Percentiles rank a stretch among this genome's conserved stretches.
phyloP scores from a whole-genome alignment of 2,888 invertebrate genomes.

The Drosophila neonasuta region DNA sequence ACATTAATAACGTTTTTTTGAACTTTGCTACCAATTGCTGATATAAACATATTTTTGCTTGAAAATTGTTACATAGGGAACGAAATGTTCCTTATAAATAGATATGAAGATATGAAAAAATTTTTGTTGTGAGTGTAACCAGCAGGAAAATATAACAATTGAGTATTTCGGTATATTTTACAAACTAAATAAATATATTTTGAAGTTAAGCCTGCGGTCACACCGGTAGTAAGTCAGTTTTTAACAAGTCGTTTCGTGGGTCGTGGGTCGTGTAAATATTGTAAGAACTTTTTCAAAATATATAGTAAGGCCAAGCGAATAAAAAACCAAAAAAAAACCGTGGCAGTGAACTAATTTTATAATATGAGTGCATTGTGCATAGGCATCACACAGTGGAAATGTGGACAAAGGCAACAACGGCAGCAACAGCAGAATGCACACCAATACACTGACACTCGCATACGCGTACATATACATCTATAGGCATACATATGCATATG shows the following conservation, averaged over 20 bases:
- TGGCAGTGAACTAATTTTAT: conserved; percentile 24
- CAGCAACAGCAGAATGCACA: conserved; percentile 48
- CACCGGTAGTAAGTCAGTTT: conserved; percentile 34
- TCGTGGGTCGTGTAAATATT: conserved; percentile 63
- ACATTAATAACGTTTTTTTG: background rate
- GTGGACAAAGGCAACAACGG: conserved; percentile 29
- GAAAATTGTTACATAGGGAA: too few species aligned
- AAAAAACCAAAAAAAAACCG: conserved; percentile 7
- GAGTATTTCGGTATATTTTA: background rate
- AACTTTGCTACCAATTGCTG: background rate
- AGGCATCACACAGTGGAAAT: conserved; percentile 6
- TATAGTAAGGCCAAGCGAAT: conserved; percentile 15
- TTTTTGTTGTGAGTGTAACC: background rate
- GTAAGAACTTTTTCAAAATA: conserved; percentile 46
- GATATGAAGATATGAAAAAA: background rate
- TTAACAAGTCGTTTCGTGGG: conserved; percentile 56
- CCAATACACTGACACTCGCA: conserved; percentile 28
- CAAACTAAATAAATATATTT: background rate
- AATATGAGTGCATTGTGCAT: conserved; percentile 8
- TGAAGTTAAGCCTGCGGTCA: background rate
- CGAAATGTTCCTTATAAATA: background rate
- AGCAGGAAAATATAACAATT: background rate
- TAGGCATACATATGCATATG: conserved; percentile 61
- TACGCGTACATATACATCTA: conserved; percentile 30
- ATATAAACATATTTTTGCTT: too few species aligned